Percentiles rank a stretch among this genome's conserved stretches.
Evolutionary conservation across 1,140 invertebrate species (phyloP).

Genomic region (Diorhabda elongata): DNA sequence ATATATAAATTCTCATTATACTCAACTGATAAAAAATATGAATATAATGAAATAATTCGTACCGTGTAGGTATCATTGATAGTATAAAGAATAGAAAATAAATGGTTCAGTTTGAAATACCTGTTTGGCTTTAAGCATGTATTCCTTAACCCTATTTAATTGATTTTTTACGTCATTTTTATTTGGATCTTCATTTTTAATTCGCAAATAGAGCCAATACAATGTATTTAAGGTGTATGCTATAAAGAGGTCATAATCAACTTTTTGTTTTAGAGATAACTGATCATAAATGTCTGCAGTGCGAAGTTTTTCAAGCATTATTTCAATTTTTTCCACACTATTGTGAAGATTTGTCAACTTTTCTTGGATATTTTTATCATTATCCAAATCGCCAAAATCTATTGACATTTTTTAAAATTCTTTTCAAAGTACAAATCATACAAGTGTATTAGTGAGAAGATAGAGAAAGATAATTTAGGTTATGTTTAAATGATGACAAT

Average conservation of each 20-base stretch:
- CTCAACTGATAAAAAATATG: neutral
- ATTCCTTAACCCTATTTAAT: constrained; percentile 53
- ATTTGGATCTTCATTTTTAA: constrained; percentile 54
- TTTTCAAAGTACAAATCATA: too few species aligned
- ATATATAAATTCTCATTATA: constrained; percentile 12
- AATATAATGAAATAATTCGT: neutral
- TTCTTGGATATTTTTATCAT: constrained; percentile 49
- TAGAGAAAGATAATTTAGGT: too few species aligned
- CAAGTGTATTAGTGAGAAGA: too few species aligned
- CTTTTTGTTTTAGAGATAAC: constrained; percentile 52
- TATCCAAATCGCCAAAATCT: constrained; percentile 47
- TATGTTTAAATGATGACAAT: too few species aligned
- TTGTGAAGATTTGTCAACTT: constrained; percentile 51
- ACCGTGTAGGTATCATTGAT: neutral
- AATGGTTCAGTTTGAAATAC: constrained; percentile 30
- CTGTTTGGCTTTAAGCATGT: constrained; percentile 56
- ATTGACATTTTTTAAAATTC: constrained; percentile 21
- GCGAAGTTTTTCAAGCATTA: constrained; percentile 48
- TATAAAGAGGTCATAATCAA: constrained; percentile 59
- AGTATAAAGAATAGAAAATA: neutral
- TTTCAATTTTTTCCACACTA: constrained; percentile 51
- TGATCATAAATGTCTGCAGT: constrained; percentile 48
- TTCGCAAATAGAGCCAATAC: constrained; percentile 57
- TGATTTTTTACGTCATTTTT: constrained; percentile 56
- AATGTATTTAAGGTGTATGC: constrained; percentile 56